Evolutionary conservation across 2,888 invertebrate genomes (phyloP).

Genomic region (Tetragonisca angustula): DNA sequence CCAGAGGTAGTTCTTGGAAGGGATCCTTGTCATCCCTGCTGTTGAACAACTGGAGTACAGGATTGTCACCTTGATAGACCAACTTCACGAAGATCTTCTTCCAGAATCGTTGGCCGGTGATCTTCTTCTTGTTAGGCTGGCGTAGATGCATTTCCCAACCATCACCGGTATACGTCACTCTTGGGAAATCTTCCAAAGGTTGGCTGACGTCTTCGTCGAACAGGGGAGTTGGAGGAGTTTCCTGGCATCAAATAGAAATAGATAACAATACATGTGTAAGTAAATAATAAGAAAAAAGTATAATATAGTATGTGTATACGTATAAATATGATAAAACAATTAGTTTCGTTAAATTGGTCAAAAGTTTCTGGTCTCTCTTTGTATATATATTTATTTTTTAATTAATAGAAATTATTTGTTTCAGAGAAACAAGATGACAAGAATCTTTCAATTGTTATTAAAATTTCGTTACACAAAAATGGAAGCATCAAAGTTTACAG

Average conservation of each 20-base stretch:
- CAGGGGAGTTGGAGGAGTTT: conserved; percentile 95
- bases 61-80: conserved; percentile 91
- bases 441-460: neutral
- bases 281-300: neutral
- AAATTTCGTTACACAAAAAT: no score
- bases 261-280: neutral
- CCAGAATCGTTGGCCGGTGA: conserved; percentile 98
- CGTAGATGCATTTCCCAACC: conserved; percentile 99
- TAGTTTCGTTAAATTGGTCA: neutral
- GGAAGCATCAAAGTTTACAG: neutral
- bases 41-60: conserved; percentile 94
- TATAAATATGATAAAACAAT: neutral
- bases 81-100: conserved; percentile 97
- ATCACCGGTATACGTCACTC: conserved; percentile 90
- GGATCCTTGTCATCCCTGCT: conserved; percentile 94
- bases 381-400: no score
- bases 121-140: conserved; percentile 98
- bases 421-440: no score
- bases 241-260: conserved; percentile 82
- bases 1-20: conserved; percentile 96
- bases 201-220: conserved; percentile 97
- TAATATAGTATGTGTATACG: neutral
- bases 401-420: no score
- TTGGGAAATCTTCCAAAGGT: conserved; percentile 96
- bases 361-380: no score